phyloP scores from a whole-genome alignment of 2,113 vertebrate species.

The Sminthopsis crassicaudata region DNA sequence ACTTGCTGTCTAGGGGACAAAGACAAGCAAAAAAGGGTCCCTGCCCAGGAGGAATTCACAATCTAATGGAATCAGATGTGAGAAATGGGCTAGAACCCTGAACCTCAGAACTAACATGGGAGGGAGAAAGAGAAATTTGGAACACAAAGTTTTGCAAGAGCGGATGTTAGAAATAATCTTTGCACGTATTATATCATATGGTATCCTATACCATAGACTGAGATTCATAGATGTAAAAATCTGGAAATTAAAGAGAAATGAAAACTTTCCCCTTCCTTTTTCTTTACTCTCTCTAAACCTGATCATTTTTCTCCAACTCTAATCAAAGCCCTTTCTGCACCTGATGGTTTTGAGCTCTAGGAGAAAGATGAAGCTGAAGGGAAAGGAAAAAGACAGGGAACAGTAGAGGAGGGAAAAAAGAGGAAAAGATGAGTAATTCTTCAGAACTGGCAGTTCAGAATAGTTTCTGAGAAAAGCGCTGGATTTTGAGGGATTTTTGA shows the following conservation, averaged over 20 bases:
- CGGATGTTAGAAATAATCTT: too few species aligned
- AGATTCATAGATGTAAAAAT: neutral
- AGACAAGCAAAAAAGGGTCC: neutral
- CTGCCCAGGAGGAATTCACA: neutral
- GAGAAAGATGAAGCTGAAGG: neutral
- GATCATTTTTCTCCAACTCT: neutral
- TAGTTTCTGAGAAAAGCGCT: neutral
- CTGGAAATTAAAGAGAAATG: neutral
- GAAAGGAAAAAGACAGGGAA: conserved; percentile 30
- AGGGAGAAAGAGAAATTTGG: too few species aligned
- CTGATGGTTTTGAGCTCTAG: neutral
- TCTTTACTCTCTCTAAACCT: neutral
- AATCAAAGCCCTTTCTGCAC: neutral
- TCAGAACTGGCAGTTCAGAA: neutral
- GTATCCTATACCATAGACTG: neutral
- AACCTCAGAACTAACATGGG: too few species aligned
- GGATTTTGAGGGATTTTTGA: too few species aligned
- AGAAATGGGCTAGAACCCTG: too few species aligned
- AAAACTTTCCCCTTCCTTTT: fast-evolving
- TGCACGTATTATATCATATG: too few species aligned
- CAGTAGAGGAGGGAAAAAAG: neutral
- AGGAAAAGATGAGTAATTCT: neutral
- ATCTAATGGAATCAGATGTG: neutral
- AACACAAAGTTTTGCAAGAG: too few species aligned
- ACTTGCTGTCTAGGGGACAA: neutral